phyloP scores from a whole-genome alignment of 2,888 invertebrate genomes.

The Taphrorychus bicolor region DNA sequence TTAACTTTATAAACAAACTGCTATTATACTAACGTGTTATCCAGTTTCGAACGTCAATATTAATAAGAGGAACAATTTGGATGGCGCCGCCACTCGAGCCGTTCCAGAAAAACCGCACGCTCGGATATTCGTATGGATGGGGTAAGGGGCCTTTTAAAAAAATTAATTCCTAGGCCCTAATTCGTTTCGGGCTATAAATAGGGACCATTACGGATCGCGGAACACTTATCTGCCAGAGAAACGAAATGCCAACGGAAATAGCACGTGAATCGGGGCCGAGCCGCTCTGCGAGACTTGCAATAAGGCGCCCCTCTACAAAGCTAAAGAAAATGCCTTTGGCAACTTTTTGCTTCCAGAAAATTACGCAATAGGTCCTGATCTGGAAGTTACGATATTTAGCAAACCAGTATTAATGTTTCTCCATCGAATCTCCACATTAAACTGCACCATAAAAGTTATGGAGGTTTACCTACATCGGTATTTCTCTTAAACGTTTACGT shows the following conservation, averaged over 20 bases:
- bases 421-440: no score
- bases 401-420: no score
- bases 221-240: constrained; percentile 20
- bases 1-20: not conserved
- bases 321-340: no score
- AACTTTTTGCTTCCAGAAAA: no score
- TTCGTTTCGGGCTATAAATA: constrained; percentile 21
- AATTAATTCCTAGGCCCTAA: constrained; percentile 1
- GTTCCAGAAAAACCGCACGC: not conserved
- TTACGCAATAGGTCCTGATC: no score
- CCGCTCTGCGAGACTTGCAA: no score
- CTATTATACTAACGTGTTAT: not conserved
- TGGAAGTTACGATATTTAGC: no score
- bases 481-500: no score
- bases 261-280: constrained; percentile 14
- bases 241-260: constrained; percentile 33
- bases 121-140: not conserved
- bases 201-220: constrained; percentile 19
- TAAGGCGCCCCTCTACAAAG: not conserved
- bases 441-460: no score
- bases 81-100: no score
- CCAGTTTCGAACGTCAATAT: not conserved
- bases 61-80: no score
- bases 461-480: no score
- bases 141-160: not conserved